A percentile compares a stretch with the other conserved stretches of the same genome.
phyloP scores from a whole-genome alignment of 2,113 vertebrate genomes.

The Lonchura striata region DNA sequence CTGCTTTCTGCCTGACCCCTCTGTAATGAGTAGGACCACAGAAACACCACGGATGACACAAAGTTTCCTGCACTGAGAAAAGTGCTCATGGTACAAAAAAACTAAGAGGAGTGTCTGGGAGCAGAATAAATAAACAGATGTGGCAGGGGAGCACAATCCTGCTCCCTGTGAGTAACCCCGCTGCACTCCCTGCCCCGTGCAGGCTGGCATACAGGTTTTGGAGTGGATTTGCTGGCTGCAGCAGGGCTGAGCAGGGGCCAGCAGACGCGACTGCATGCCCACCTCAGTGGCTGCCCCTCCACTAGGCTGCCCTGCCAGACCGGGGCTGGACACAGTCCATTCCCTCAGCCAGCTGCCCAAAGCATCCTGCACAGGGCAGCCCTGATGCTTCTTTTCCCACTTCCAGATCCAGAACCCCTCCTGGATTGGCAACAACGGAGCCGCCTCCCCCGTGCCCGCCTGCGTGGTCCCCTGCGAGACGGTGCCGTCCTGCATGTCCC shows the following conservation, averaged over 20 bases:
- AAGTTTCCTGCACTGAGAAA: background rate
- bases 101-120: background rate
- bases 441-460: constrained; percentile 89
- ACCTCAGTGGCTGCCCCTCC: fast-evolving
- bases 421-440: constrained; percentile 89
- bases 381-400: background rate
- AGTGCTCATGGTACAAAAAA: background rate
- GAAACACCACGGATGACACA: background rate
- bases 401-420: constrained; percentile 96
- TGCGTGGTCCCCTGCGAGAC: constrained; percentile 96
- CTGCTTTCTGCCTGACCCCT: background rate
- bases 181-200: background rate
- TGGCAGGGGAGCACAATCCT: background rate
- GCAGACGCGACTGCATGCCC: fast-evolving
- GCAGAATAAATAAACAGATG: background rate
- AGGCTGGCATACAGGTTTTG: background rate
- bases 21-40: too few species aligned
- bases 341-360: background rate
- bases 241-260: background rate
- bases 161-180: background rate
- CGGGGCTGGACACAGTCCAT: fast-evolving
- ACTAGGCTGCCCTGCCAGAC: background rate
- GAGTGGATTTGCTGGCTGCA: background rate
- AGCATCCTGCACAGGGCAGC: fast-evolving
- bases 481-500: constrained; percentile 94